Base-by-base conservation (phyloP, 2,888 invertebrate species). In the Hemaris fuciformis region DNA sequence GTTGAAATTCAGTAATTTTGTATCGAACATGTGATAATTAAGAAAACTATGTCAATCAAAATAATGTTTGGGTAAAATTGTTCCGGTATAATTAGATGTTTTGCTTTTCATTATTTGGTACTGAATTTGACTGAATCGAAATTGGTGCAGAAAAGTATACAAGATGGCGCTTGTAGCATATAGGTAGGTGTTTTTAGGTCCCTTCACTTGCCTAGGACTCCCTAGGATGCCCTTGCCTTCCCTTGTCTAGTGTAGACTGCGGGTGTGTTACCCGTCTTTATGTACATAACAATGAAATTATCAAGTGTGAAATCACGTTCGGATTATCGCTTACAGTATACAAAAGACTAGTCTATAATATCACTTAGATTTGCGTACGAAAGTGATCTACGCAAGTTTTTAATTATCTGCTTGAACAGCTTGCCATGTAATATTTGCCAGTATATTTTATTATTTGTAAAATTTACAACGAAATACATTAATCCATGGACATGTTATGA, bases 21-120 rank as follows among this genome's bases (percentile, higher is more conserved):
- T 31, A 53, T 53, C 53, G 15, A 53, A 31, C 18, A 7, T 53
- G 53, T 31, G 53, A 18, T 61, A 62, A 58, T 63, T 45, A 45
- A 25, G 31, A 31, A 27, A 15, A 15, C 25, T 70, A 46, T 15
- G 46, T 48, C 48, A 48, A 48, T 53, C 53, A 10, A 18, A 53
- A 53, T 31, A 53, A 18, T 31, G 53, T 27, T 27, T n/a, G n/a
- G n/a, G n/a, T n/a, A 4, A 53, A n/a, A n/a, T n/a, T n/a, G n/a
- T n/a, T 53, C 27, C 53, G 53, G 18, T 31, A 18, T 53, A 27
- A 53, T 48, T 48, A 27, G 48, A 48, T n/a, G 27, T 27, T 6
- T 18, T n/a, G 18, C 31, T 13, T 15, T 53, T 46, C 23, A 53
- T 8, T 18, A 53, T 8, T 15, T 27, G 27, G 31, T 53, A 18